Evolutionary conservation across 2,113 vertebrate species (phyloP).

Genomic region (Onychorhynchus coronatus): DNA sequence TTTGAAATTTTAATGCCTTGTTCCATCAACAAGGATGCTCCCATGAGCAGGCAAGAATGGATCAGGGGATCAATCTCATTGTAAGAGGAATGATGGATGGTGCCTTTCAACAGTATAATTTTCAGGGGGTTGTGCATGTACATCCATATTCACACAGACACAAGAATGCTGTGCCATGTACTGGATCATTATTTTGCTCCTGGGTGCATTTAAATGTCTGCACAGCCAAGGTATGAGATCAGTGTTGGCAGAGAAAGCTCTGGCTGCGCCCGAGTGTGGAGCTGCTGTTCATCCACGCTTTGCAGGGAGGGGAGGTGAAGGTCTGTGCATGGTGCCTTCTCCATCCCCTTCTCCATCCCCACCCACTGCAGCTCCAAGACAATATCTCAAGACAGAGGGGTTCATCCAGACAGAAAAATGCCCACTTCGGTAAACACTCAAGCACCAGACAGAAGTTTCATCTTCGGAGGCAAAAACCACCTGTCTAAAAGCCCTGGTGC

Average conservation of each 20-base stretch:
- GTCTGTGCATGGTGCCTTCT: background rate
- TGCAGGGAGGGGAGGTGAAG: background rate
- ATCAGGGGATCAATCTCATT: background rate
- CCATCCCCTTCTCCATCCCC: background rate
- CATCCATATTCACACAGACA: background rate
- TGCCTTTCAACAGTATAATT: background rate
- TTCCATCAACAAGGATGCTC: background rate
- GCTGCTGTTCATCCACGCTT: background rate
- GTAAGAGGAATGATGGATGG: background rate
- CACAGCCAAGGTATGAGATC: background rate
- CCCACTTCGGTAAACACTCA: background rate
- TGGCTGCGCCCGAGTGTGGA: background rate
- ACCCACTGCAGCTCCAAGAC: fast-evolving
- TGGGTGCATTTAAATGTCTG: background rate
- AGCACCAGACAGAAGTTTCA: background rate
- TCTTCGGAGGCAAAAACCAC: background rate
- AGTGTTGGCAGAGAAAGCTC: background rate
- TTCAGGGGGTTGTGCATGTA: background rate
- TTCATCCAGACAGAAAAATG: background rate
- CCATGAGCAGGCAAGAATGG: background rate
- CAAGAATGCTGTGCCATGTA: background rate
- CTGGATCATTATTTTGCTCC: background rate
- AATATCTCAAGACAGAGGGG: background rate
- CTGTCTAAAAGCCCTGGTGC: background rate
- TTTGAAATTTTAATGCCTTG: slow-evolving; percentile 43